Percentiles rank a stretch among this genome's conserved stretches.
Evolutionary conservation across 2,113 vertebrate species (phyloP).

Genomic region (Eubucco bourcierii): DNA sequence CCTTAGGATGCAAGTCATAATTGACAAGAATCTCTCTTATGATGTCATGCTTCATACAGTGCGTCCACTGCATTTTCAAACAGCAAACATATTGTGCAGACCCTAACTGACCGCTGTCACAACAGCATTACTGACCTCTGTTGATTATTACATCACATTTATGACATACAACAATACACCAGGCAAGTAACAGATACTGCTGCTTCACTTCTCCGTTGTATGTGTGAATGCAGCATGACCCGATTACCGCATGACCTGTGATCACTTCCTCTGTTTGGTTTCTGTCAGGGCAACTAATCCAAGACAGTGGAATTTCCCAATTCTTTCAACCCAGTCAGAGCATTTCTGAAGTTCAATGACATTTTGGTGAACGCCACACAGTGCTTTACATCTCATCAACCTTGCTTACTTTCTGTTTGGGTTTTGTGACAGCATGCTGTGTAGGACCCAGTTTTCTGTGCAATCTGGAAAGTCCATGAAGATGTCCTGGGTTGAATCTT

Average conservation of each 20-base stretch:
- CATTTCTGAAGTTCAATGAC: neutral
- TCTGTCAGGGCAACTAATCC: neutral
- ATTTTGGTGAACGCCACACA: neutral
- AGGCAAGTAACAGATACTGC: neutral
- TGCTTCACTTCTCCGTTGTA: neutral
- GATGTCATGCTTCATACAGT: neutral
- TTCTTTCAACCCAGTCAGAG: neutral
- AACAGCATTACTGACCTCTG: neutral
- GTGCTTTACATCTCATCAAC: neutral
- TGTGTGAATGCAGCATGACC: neutral
- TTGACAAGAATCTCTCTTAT: neutral
- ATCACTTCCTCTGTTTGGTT: neutral
- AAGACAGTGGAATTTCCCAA: neutral
- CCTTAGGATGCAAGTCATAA: neutral
- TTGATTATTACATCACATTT: neutral
- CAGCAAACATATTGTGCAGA: neutral
- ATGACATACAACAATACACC: neutral
- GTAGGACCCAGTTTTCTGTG: neutral
- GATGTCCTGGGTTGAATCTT: neutral
- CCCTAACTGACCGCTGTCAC: neutral
- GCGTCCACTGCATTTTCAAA: neutral
- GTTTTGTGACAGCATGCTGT: neutral
- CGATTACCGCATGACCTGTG: neutral
- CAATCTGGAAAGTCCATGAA: neutral
- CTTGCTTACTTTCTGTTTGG: neutral